Conservation (phyloP, 2,888 invertebrate species). For the Xestia rhomboidea region DNA sequence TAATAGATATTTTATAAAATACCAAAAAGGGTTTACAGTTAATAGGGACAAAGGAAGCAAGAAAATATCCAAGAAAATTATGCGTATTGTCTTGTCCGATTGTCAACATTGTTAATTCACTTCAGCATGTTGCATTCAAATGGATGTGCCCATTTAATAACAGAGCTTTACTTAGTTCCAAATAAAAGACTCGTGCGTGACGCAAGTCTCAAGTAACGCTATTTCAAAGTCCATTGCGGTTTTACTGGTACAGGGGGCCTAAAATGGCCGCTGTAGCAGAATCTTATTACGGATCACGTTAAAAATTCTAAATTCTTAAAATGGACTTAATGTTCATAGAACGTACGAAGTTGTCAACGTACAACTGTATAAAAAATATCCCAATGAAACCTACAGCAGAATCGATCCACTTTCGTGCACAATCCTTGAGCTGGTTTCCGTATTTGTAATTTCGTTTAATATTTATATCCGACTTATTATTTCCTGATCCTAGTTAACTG, state of each 20-base stretch:
- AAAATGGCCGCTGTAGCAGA: no score
- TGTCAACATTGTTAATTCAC: neutral
- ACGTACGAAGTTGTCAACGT: constrained; percentile 26
- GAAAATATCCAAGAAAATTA: neutral
- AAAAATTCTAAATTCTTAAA: no score
- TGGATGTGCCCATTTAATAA: constrained; percentile 16
- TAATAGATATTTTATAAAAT: no score
- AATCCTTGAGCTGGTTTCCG: constrained; percentile 66
- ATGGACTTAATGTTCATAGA: no score
- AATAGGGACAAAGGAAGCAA: neutral
- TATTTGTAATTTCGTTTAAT: constrained; percentile 55
- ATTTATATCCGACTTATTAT: constrained; percentile 47
- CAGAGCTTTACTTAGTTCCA: constrained; percentile 25
- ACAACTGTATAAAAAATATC: constrained; percentile 18
- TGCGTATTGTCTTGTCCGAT: neutral
- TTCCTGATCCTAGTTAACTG: constrained; percentile 39
- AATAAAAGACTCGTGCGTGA: constrained; percentile 37
- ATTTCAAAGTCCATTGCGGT: constrained; percentile 44
- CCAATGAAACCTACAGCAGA: constrained; percentile 35
- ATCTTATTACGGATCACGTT: no score
- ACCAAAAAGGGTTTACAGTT: neutral
- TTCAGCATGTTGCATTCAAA: constrained; percentile 15
- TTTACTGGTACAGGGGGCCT: constrained; percentile 5
- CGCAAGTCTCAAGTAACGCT: constrained; percentile 17
- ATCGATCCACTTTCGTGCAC: constrained; percentile 53